These are phyloP conservation scores for Tamandua tetradactyla DNA, from an alignment of 2,797 vertebrate species.

Conservation along the genomic window DNA sequence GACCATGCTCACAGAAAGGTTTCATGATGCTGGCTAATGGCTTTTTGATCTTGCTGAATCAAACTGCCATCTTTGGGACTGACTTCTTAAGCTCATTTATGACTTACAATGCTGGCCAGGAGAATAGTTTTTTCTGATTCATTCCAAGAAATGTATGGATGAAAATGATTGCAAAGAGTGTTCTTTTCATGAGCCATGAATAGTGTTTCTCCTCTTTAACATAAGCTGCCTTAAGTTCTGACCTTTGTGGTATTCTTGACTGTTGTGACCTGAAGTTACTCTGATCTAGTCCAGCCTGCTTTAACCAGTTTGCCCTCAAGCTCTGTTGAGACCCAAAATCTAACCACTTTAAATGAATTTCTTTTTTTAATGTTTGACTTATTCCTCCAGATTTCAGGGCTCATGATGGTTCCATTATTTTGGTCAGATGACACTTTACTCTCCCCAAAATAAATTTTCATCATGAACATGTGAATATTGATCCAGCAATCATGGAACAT, in stretches of 20 bases:
- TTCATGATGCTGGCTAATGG: constrained; percentile 18
- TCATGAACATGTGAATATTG: neutral
- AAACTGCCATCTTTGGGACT: neutral
- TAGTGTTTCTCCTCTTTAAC: constrained; percentile 18
- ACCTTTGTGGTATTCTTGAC: neutral
- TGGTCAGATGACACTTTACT: neutral
- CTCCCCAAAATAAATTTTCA: constrained; percentile 1
- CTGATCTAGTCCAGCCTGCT: neutral
- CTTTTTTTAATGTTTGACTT: neutral
- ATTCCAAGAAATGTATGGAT: neutral
- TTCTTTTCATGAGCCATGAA: neutral
- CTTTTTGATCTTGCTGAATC: constrained; percentile 48
- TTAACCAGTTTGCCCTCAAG: neutral
- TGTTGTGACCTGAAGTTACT: constrained; percentile 46
- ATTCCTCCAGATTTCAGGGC: neutral
- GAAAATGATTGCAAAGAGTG: constrained; percentile 9
- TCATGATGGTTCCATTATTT: neutral
- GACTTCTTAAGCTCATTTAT: neutral
- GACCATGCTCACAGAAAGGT: constrained; percentile 15
- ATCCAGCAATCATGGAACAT: neutral
- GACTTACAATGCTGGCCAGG: neutral
- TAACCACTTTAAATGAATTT: neutral
- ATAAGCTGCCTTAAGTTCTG: neutral
- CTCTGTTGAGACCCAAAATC: neutral
- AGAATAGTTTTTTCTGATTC: neutral